Evolutionary conservation across 2,113 vertebrate genomes (phyloP), one percentile per base, ranked within the genome.

Genomic region (Chionodraco myersi): DNA sequence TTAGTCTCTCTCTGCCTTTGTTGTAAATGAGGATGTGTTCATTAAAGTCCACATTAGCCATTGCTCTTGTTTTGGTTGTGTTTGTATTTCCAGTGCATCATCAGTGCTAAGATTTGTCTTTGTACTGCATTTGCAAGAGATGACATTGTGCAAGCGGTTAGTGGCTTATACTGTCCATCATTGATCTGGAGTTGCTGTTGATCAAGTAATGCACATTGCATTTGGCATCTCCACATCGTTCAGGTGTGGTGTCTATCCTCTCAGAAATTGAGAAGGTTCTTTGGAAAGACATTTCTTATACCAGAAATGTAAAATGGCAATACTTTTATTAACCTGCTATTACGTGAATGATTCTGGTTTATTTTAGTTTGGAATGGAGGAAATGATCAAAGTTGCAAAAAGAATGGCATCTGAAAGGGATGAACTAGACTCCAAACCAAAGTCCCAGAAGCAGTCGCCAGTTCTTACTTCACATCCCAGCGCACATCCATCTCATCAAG

Each of bases 21-120:
- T 36, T 58, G 30, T 52, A 67, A 75, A 72, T 44, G 62, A 45
- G n/a, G 47, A 9, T 41, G 49, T 58, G 49, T 64, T 72, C 48
- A 58, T 74, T 59, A 65, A 44, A 65, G 49, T 59, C 23, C 52
- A 60, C 23, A 62, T 56, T 49, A 65, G 62, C 21, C 44, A 70
- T 72, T 77, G 53, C 10, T 49, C 47, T 54, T 66, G 47, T 61
- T 52, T 65, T 59, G 59, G 41, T 71, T 49, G 60, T 60, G 9
- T 26, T 14, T 0, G 9, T 18, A 9, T 67, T 34, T 61, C 23
- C 18, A 6, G 11, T 49, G 11, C 45, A 21, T 52, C 14, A 30
- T 12, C 53, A 16, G 16, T 60, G 15, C 26, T 57, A 23, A 41
- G 1, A 65, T 48, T 26, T 69, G 51, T 47, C 56, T 9, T 34